Conservation (phyloP, 2,113 vertebrate species). For the Epinephelus fuscoguttatus region DNA sequence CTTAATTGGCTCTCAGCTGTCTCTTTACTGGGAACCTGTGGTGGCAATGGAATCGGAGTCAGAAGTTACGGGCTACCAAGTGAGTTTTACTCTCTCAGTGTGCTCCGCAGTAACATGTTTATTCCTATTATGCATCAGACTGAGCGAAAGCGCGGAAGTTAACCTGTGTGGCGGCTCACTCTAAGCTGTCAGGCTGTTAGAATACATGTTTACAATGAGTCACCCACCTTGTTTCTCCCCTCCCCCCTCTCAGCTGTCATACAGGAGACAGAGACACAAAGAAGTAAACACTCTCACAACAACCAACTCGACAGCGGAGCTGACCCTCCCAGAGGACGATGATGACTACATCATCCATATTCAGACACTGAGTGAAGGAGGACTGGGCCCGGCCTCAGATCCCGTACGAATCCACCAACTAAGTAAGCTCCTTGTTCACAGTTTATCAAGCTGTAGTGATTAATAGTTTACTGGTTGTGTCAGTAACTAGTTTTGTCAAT, state of each 20-base stretch:
- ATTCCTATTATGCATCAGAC: conserved; percentile 7
- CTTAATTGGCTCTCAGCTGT: conserved; percentile 90
- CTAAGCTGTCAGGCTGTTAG: conserved; percentile 18
- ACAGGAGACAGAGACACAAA: conserved; percentile 88
- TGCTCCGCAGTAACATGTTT: not conserved
- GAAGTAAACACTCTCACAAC: conserved; percentile 85
- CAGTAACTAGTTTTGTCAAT: too few species aligned
- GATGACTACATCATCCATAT: conserved; percentile 93
- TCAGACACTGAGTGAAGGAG: conserved; percentile 89
- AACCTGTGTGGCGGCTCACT: not conserved
- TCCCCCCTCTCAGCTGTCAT: conserved; percentile 87
- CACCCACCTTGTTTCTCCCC: conserved; percentile 14
- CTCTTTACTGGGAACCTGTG: conserved; percentile 95
- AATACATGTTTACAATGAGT: conserved; percentile 31
- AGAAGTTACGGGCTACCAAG: conserved; percentile 94
- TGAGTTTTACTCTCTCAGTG: conserved; percentile 71
- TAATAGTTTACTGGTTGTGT: too few species aligned
- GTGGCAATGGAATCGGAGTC: conserved; percentile 94
- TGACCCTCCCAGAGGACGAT: conserved; percentile 85
- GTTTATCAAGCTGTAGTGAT: not conserved
- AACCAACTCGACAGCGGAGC: conserved; percentile 87
- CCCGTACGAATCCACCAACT: conserved; percentile 92
- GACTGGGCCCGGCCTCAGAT: conserved; percentile 90
- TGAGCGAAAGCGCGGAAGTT: not conserved
- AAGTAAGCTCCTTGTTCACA: conserved; percentile 73